A percentile compares a stretch with the other conserved stretches of the same genome.
phyloP scores from a whole-genome alignment of 2,113 vertebrate genomes.

The Menidia beryllina region DNA sequence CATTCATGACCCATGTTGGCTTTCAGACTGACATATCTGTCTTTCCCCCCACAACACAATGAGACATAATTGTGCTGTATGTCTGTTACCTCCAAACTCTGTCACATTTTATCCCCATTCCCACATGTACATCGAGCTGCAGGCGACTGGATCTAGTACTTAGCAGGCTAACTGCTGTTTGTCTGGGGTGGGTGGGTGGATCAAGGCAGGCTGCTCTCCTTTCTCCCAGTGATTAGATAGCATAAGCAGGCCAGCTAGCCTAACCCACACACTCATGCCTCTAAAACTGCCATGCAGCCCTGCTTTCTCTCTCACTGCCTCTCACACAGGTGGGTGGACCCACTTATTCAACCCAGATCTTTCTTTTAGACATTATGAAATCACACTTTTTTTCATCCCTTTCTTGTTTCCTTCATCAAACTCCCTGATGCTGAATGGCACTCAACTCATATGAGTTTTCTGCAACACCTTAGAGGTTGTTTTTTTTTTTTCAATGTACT shows the following conservation, averaged over 20 bases:
- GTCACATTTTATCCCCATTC: constrained; percentile 56
- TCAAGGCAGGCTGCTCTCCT: constrained; percentile 80
- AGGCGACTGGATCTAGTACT: constrained; percentile 62
- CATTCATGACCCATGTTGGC: constrained; percentile 57
- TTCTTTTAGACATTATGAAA: constrained; percentile 83
- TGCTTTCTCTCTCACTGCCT: constrained; percentile 76
- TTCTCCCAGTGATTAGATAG: constrained; percentile 80
- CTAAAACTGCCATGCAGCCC: constrained; percentile 77
- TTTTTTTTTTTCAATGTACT: constrained; percentile 41
- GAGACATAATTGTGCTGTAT: constrained; percentile 65
- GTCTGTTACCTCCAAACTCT: constrained; percentile 64
- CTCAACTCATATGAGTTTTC: constrained; percentile 29
- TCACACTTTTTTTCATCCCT: constrained; percentile 42
- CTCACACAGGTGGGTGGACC: constrained; percentile 85
- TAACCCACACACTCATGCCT: constrained; percentile 86
- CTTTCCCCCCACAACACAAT: constrained; percentile 44
- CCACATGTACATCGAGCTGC: constrained; percentile 60
- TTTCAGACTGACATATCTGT: constrained; percentile 65
- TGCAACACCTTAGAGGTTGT: constrained; percentile 8
- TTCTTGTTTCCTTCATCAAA: constrained; percentile 54
- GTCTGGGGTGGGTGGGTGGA: constrained; percentile 83
- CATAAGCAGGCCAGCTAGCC: constrained; percentile 77
- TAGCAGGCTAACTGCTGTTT: constrained; percentile 74
- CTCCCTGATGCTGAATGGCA: constrained; percentile 56
- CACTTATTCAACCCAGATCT: constrained; percentile 84